These are phyloP conservation scores for Lapara coniferarum DNA, from an alignment of 2,888 invertebrate genomes.

Conservation along the genomic window DNA sequence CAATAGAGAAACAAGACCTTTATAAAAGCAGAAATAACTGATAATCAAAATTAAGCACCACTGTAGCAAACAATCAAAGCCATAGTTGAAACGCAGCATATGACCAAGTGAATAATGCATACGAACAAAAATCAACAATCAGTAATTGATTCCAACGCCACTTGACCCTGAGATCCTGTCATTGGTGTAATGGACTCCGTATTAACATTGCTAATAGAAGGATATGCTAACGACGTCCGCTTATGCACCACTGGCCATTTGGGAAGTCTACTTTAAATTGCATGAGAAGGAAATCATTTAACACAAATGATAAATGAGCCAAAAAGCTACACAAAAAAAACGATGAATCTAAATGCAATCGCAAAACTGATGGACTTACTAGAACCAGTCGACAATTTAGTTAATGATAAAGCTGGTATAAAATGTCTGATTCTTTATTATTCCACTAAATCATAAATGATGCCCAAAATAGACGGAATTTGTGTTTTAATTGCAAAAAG, in stretches of 20 bases:
- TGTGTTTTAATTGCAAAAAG: constrained; percentile 7
- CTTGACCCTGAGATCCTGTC: constrained; percentile 58
- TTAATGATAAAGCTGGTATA: constrained; percentile 16
- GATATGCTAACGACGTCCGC: constrained; percentile 60
- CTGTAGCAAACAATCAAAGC: constrained; percentile 33
- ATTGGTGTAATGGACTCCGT: constrained; percentile 57
- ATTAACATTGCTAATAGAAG: constrained; percentile 61
- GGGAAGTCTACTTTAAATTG: constrained; percentile 28
- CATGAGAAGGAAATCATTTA: constrained; percentile 23
- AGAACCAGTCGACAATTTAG: constrained; percentile 24
- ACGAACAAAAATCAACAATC: constrained; percentile 49
- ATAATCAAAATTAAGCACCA: constrained; percentile 19
- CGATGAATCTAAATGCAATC: constrained; percentile 16
- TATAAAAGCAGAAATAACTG: not conserved
- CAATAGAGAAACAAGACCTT: not conserved
- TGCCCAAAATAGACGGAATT: constrained; percentile 13
- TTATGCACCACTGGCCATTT: constrained; percentile 41
- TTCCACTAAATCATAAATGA: constrained; percentile 16
- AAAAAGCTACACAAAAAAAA: constrained; percentile 14
- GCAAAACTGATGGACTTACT: constrained; percentile 19
- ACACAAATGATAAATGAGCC: constrained; percentile 12
- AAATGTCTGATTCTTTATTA: constrained; percentile 28
- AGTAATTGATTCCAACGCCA: constrained; percentile 61
- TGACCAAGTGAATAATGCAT: constrained; percentile 34
- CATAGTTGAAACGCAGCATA: constrained; percentile 31